phyloP scores from a whole-genome alignment of 64 coral and sea anemone species.

The Acropora tenuis region DNA sequence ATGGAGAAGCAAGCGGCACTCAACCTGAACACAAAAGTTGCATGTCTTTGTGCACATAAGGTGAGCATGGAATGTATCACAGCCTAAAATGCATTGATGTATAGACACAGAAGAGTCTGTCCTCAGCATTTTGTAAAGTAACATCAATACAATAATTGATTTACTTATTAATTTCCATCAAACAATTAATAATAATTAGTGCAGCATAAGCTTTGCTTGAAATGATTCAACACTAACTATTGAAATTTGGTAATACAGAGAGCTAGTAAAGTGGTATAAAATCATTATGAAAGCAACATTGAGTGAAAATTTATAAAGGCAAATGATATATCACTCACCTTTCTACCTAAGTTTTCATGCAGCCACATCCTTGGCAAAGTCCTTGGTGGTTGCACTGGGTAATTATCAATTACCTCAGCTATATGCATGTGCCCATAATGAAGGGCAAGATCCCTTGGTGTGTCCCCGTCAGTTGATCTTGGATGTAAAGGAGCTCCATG shows the following conservation, averaged over 20 bases:
- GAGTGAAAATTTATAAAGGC: not conserved
- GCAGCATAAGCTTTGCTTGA: too few relatives aligned
- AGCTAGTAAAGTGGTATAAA: too few relatives aligned
- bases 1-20: too few relatives aligned
- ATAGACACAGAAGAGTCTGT: too few relatives aligned
- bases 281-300: too few relatives aligned
- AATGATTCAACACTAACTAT: not conserved
- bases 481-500: constrained; percentile 92
- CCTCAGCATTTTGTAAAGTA: too few relatives aligned
- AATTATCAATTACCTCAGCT: constrained; percentile 83
- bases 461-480: constrained; percentile 89
- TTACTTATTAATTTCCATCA: too few relatives aligned
- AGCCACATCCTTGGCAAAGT: constrained; percentile 79
- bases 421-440: constrained; percentile 75
- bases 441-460: constrained; percentile 89
- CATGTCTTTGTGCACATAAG: not conserved
- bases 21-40: too few relatives aligned
- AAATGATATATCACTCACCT: constrained; percentile 55
- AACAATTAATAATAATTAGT: too few relatives aligned
- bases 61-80: not conserved
- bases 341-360: constrained; percentile 92
- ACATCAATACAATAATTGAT: too few relatives aligned
- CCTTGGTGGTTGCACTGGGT: constrained; percentile 75
- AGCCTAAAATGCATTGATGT: too few relatives aligned
- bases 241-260: not conserved